Percentiles rank a stretch among this genome's conserved stretches.
Conservation (phyloP, 2,888 invertebrate genomes). For the Tribolium freemani region DNA sequence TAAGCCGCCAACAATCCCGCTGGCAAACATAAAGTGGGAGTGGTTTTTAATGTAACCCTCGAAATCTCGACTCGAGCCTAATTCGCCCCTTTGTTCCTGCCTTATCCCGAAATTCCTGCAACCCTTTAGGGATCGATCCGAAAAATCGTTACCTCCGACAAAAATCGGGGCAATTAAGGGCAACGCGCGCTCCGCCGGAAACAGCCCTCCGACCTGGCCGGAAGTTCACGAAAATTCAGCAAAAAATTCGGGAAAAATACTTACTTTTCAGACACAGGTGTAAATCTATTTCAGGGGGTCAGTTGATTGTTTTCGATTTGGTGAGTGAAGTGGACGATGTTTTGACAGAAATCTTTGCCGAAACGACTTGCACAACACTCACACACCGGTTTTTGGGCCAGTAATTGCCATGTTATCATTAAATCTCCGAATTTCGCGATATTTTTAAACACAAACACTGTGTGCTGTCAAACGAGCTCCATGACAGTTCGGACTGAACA, state of each 20-base stretch:
- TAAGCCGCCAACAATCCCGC: constrained; percentile 5
- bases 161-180: constrained; percentile 18
- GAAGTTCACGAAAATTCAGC: not conserved
- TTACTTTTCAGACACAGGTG: constrained; percentile 52
- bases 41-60: constrained; percentile 27
- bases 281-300: constrained; percentile 53
- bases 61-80: not conserved
- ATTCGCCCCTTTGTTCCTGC: not conserved
- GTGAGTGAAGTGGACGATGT: constrained; percentile 46
- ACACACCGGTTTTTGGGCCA: constrained; percentile 55
- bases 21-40: constrained; percentile 36
- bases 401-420: constrained; percentile 59
- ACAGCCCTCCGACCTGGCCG: not conserved
- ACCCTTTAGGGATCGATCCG: constrained; percentile 29
- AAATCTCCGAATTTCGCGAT: constrained; percentile 63
- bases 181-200: constrained; percentile 24
- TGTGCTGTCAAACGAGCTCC: constrained; percentile 65
- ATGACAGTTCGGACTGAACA: constrained; percentile 65
- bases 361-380: constrained; percentile 55
- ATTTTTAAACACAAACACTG: constrained; percentile 65
- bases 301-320: constrained; percentile 47
- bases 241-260: constrained; percentile 47
- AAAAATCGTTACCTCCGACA: constrained; percentile 22
- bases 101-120: constrained; percentile 21
- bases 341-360: constrained; percentile 54